Evolutionary conservation across 2,888 invertebrate species (phyloP).

Genomic region (Drosophila trichaetosa): DNA sequence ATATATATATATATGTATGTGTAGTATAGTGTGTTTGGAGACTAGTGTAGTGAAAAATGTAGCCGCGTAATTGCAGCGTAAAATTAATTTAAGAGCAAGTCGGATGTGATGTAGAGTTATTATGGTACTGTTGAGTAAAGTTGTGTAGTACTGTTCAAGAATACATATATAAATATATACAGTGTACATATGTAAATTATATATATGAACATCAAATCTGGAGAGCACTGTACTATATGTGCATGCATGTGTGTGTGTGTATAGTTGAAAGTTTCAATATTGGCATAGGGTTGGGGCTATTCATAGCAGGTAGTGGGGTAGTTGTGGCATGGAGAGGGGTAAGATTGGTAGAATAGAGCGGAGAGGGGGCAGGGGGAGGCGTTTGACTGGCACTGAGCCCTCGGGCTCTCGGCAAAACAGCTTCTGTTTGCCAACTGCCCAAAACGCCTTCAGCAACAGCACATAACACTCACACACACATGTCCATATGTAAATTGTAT

Average conservation of each 20-base stretch:
- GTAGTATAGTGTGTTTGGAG: background rate
- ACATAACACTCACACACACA: conserved; percentile 35
- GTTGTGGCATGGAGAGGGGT: background rate
- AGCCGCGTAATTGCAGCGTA: background rate
- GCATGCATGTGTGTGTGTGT: conserved; percentile 43
- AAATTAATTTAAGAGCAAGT: background rate
- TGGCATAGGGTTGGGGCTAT: conserved; percentile 52
- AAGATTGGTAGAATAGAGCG: background rate
- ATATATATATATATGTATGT: background rate
- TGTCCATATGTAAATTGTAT: conserved; percentile 50
- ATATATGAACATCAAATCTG: background rate
- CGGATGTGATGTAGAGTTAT: background rate
- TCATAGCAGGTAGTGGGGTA: background rate
- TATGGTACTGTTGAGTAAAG: background rate
- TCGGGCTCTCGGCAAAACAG: conserved; percentile 33
- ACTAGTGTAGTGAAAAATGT: too few relatives aligned
- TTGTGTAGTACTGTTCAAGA: background rate
- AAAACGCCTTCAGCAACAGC: conserved; percentile 65
- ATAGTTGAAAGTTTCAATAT: conserved; percentile 79
- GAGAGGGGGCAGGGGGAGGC: background rate
- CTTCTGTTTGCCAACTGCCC: conserved; percentile 67
- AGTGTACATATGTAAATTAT: background rate
- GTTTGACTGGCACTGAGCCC: conserved; percentile 50
- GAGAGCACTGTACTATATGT: conserved; percentile 17
- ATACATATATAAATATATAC: background rate